Percentiles rank a stretch among this genome's conserved stretches.
Evolutionary conservation across 2,797 vertebrate genomes (phyloP).

Genomic region (Aplochiton taeniatus): DNA sequence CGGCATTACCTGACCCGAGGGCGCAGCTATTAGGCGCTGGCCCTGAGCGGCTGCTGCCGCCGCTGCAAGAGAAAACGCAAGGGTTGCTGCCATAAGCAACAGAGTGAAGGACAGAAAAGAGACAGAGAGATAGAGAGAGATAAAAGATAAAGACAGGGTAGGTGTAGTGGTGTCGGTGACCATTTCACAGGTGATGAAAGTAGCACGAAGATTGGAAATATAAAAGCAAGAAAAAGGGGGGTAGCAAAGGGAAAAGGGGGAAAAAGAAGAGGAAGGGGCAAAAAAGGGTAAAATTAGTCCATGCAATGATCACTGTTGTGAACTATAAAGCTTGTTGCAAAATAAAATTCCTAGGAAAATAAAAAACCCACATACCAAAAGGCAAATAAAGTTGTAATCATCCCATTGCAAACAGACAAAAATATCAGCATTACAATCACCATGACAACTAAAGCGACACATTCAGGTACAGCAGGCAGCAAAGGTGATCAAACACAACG

Average conservation of each 20-base stretch:
- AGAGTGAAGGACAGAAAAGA: slow-evolving; percentile 39
- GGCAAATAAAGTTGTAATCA: slow-evolving; percentile 39
- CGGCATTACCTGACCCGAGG: slow-evolving; percentile 76
- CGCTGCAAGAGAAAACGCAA: slow-evolving; percentile 87
- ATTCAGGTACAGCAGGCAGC: slow-evolving; percentile 49
- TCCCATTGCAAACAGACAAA: slow-evolving; percentile 49
- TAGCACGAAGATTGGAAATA: slow-evolving; percentile 53
- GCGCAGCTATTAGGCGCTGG: slow-evolving; percentile 77
- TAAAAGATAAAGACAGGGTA: background rate
- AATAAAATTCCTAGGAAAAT: slow-evolving; percentile 51
- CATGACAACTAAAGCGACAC: slow-evolving; percentile 51
- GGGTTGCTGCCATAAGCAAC: slow-evolving; percentile 80
- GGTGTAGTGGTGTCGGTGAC: slow-evolving; percentile 44
- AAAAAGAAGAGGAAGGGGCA: slow-evolving; percentile 31
- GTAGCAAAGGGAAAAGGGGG: background rate
- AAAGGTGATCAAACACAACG: slow-evolving; percentile 39
- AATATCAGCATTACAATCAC: slow-evolving; percentile 63
- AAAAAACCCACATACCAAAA: slow-evolving; percentile 53
- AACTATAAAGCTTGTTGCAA: slow-evolving; percentile 69
- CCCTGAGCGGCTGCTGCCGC: slow-evolving; percentile 82
- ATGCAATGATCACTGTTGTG: slow-evolving; percentile 84
- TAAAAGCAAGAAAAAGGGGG: slow-evolving; percentile 37
- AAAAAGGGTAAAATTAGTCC: slow-evolving; percentile 82
- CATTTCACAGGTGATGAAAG: slow-evolving; percentile 60
- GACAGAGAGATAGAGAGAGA: slow-evolving; percentile 46